Conservation (phyloP, 2,113 vertebrate species). For the Dunckerocampus dactyliophorus region DNA sequence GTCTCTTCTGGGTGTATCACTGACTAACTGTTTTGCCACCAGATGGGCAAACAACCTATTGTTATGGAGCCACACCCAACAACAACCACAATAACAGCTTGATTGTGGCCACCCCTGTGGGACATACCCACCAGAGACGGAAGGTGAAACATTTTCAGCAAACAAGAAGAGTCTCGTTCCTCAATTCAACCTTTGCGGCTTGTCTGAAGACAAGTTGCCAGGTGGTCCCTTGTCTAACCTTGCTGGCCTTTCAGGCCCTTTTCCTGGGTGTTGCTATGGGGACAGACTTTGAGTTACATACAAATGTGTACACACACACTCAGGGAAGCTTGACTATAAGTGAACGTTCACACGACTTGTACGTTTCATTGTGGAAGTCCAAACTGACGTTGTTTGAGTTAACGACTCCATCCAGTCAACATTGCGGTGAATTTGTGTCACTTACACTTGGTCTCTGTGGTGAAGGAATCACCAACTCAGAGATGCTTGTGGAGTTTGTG, state of each 20-base stretch:
- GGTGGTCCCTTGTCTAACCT: conserved; percentile 57
- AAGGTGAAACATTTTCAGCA: too few relatives aligned
- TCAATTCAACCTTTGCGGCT: neutral
- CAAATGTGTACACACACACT: conserved; percentile 21
- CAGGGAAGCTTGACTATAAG: conserved; percentile 16
- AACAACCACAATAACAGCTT: too few relatives aligned
- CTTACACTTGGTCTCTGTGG: conserved; percentile 8
- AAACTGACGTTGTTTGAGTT: conserved; percentile 39
- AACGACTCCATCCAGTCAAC: conserved; percentile 31
- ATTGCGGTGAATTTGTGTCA: conserved; percentile 30
- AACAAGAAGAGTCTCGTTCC: too few relatives aligned
- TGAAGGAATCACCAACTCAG: conserved; percentile 1
- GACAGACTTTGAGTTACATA: conserved; percentile 60
- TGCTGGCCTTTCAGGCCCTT: conserved; percentile 44
- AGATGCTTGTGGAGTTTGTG: conserved; percentile 18
- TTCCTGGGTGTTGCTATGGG: conserved; percentile 62
- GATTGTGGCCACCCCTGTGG: too few relatives aligned
- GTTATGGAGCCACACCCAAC: too few relatives aligned
- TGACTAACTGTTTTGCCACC: too few relatives aligned
- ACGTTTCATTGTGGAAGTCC: conserved; percentile 26
- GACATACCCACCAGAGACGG: too few relatives aligned
- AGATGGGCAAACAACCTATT: too few relatives aligned
- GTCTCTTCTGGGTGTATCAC: too few relatives aligned
- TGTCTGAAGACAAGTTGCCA: conserved; percentile 57
- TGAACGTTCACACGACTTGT: conserved; percentile 21